Base-by-base conservation (phyloP, 2,888 invertebrate species). In the Mimumesa dahlbomi region DNA sequence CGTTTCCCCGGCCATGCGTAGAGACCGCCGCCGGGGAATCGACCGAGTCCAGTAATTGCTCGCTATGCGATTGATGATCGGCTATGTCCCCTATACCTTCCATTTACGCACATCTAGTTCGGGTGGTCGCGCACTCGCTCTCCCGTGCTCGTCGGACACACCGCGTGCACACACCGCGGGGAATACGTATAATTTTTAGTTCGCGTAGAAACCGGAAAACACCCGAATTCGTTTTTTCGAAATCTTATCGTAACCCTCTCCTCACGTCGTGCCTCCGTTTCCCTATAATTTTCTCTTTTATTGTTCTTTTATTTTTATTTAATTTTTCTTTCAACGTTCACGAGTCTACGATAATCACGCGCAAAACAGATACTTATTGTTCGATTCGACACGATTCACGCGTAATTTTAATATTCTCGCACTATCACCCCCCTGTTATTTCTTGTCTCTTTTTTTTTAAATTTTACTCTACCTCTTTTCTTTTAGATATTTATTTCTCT, bases 41-140 rank as follows among this genome's bases (percentile, higher is more conserved):
- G 89, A 90, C 90, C 89, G 90, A 87, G 84, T 90, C 90, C 84
- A 90, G 84, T 86, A 88, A 87, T 86, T 87, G 88, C 87, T 88
- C 88, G 86, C 88, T 89, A 85, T 86, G 88, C 86, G 88, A 85
- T 85, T 87, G 88, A 88, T 85, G 89, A 85, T 89, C 89, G 88
- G 87, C 85, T 87, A 89, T 89, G 87, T 88, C 89, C 85, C 87
- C 89, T 89, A 89, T 87, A 86, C 88, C 88, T 88, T 89, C 89
- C 90, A 89, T 89, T 87, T 87, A 89, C 88, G 87, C 87, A 85
- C 89, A 89, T 89, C 85, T 86, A 87, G 87, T 85, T 87, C 81
- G 84, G 75, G 77, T 81, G 76, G 75, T 58, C 78, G 80, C 82
- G 84, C 85, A 77, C 83, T 82, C 84, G 82, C 78, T 70, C 79